Evolutionary conservation across 2,888 invertebrate species (phyloP).

Genomic region (Ophioninae sp.): DNA sequence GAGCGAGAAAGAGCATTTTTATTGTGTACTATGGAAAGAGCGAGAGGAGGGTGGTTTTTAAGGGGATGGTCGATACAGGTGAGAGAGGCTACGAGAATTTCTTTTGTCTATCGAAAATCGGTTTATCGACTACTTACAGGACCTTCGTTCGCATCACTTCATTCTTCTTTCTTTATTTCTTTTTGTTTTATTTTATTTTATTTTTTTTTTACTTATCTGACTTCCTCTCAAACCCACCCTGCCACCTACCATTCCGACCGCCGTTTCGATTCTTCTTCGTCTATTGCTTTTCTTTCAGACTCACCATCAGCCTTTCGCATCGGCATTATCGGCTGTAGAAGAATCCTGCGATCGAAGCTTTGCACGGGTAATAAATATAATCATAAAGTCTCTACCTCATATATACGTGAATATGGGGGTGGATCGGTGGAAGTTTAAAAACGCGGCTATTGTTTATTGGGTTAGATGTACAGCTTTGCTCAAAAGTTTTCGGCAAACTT

Average conservation of each 20-base stretch:
- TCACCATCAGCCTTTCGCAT: conserved; percentile 35
- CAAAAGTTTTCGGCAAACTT: no score
- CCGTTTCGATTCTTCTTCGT: conserved; percentile 14
- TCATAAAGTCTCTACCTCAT: conserved; percentile 70
- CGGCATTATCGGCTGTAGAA: conserved; percentile 34
- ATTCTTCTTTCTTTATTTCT: conserved; percentile 21
- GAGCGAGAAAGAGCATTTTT: conserved; percentile 49
- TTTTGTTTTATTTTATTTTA: conserved; percentile 8
- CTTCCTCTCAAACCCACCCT: no score
- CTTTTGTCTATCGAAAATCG: conserved; percentile 74
- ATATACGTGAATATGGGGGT: neutral
- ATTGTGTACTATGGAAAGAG: conserved; percentile 54
- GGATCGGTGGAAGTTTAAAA: neutral
- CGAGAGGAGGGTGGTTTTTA: conserved; percentile 22
- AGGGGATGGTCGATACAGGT: conserved; percentile 12
- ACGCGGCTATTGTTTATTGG: conserved; percentile 10
- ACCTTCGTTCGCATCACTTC: conserved; percentile 53
- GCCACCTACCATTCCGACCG: neutral
- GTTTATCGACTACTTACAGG: conserved; percentile 77
- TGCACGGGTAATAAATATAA: conserved; percentile 74
- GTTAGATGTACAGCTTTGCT: no score
- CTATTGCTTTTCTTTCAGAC: conserved; percentile 42
- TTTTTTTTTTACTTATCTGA: neutral
- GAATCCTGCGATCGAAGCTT: conserved; percentile 49
- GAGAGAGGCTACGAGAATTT: conserved; percentile 61